Percentiles rank a stretch among this genome's conserved stretches.
These are phyloP conservation scores for Leptinotarsa peninsularis DNA, from an alignment of 2,888 invertebrate species.

Conservation along the genomic window DNA sequence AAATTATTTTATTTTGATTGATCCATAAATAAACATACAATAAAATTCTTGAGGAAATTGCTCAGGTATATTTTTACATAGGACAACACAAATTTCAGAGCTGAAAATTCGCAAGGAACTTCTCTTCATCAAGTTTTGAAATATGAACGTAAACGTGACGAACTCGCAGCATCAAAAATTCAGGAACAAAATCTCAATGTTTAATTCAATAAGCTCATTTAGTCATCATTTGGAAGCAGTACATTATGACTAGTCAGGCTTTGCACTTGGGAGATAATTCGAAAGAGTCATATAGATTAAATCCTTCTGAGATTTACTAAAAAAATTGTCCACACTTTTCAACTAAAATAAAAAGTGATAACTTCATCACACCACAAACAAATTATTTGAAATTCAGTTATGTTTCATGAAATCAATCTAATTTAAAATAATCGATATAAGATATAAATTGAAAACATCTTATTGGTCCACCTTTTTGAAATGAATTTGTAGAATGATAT, in stretches of 20 bases:
- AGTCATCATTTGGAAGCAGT: conserved; percentile 65
- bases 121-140: neutral
- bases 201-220: conserved; percentile 64
- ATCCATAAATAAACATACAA: conserved; percentile 43
- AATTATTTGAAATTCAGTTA: too few species aligned
- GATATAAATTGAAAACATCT: neutral
- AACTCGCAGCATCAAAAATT: conserved; percentile 18
- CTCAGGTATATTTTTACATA: conserved; percentile 19
- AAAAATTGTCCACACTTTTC: neutral
- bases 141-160: neutral
- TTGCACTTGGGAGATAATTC: conserved; percentile 19
- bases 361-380: neutral
- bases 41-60: conserved; percentile 29
- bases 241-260: conserved; percentile 49
- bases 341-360: neutral
- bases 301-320: neutral
- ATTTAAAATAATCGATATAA: too few species aligned
- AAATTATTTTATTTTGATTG: conserved; percentile 36
- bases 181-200: conserved; percentile 45
- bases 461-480: neutral
- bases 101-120: conserved; percentile 17
- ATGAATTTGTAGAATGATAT: too few species aligned
- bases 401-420: too few species aligned
- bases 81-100: conserved; percentile 9
- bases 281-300: conserved; percentile 15